Evolutionary conservation across 2,888 invertebrate species (phyloP).

Genomic region (Coecobrya sp.): DNA sequence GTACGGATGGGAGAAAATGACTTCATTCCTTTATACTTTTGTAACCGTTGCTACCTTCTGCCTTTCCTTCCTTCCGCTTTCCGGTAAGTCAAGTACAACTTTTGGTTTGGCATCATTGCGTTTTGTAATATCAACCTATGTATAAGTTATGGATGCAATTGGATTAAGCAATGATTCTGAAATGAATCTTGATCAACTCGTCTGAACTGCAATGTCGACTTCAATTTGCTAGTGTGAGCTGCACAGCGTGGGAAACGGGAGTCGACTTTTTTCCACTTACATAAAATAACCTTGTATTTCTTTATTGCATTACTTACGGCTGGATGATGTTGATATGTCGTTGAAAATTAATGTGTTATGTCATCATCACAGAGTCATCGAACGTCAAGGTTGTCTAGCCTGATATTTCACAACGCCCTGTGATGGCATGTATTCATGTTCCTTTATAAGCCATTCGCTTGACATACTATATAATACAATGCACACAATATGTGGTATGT

Average conservation of each 20-base stretch:
- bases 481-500: neutral
- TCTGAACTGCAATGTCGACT: neutral
- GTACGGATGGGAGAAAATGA: slow-evolving; percentile 85
- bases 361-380: slow-evolving; percentile 72
- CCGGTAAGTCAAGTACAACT: slow-evolving; percentile 83
- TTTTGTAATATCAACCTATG: too few species aligned
- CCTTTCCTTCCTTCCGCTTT: slow-evolving; percentile 85
- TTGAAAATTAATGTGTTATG: slow-evolving; percentile 74
- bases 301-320: slow-evolving; percentile 63
- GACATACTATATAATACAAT: neutral
- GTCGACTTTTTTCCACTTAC: slow-evolving; percentile 78
- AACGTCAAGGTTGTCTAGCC: slow-evolving; percentile 71
- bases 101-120: neutral
- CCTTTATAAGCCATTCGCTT: neutral
- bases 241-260: slow-evolving; percentile 85
- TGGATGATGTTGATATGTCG: slow-evolving; percentile 41
- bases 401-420: slow-evolving; percentile 77
- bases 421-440: slow-evolving; percentile 59
- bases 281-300: slow-evolving; percentile 47
- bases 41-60: slow-evolving; percentile 85
- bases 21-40: slow-evolving; percentile 86
- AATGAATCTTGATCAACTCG: neutral
- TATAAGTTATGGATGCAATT: too few species aligned
- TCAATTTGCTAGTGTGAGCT: neutral
- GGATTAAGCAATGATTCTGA: too few species aligned